phyloP scores from a whole-genome alignment of 2,797 vertebrate species.

The Xiphophorus birchmanni region DNA sequence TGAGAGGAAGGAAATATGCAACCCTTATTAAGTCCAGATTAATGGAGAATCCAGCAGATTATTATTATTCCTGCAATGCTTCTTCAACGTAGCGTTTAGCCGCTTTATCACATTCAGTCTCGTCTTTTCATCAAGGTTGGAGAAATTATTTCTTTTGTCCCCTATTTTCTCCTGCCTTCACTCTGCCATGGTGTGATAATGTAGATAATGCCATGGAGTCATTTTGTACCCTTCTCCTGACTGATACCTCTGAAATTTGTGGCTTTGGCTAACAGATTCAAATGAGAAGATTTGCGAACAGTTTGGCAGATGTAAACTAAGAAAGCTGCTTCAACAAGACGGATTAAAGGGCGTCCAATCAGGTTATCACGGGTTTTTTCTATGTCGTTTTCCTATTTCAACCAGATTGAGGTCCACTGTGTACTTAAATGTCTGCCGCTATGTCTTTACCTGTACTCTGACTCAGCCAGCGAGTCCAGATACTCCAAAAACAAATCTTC shows the following conservation, averaged over 20 bases:
- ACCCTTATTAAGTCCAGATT: background rate
- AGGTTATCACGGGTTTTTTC: background rate
- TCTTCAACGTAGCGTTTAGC: background rate
- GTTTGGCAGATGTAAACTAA: background rate
- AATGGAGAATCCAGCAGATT: background rate
- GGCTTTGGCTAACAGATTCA: background rate
- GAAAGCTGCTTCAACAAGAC: background rate
- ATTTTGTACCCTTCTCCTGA: background rate
- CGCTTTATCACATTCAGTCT: background rate
- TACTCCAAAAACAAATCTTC: constrained; percentile 92
- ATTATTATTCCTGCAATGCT: background rate
- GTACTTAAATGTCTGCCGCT: background rate
- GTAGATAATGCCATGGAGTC: background rate
- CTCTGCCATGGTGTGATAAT: background rate
- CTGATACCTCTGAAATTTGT: background rate
- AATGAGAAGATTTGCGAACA: background rate
- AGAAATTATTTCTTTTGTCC: background rate
- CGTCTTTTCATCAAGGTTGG: too few species aligned
- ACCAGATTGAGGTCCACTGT: background rate
- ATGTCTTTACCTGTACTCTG: constrained; percentile 74
- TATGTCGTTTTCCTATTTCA: background rate
- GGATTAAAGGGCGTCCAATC: background rate
- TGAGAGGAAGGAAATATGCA: background rate
- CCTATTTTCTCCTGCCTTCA: background rate
- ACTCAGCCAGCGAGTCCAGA: constrained; percentile 88